Evolutionary conservation across 2,797 vertebrate genomes (phyloP), one percentile per base, ranked within the genome.

Genomic region (Myiotriccus ornatus): DNA sequence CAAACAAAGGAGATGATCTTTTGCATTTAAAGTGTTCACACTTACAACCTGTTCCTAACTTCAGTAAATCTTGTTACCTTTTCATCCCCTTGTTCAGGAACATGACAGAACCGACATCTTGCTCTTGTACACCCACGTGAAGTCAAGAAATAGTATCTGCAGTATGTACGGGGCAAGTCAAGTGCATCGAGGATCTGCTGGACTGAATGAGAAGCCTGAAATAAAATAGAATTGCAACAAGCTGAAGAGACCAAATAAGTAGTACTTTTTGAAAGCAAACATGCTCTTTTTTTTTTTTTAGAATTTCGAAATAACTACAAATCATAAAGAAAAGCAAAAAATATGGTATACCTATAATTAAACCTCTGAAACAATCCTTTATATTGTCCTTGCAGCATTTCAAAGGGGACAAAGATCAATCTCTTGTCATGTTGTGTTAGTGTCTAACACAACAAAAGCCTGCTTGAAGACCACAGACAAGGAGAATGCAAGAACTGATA

Each of bases 121-220:
- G 94, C 79, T 97, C 97, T 98, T 27, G 87, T 71, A 94, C 99
- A 99, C 43, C 97, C 97, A 91, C 96, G 93, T 25, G 98, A 95
- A 22, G 98, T 98, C 90, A 97, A 98, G 97, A 99, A 99, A 97
- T 99, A 98, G 25, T 92, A 97, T 95, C 97, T 97, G 98, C 99
- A 99, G 79, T 99, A 99, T 98, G 98, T 97, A 64, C 68, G 84
- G 14, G 98, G 98, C 84, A 98, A 57, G 25, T 78, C 55, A 60
- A 94, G 87, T 69, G 95, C 93, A n/a, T 97, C 97, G 2, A 98
- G 91, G 34, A 93, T 94, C 82, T 35, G 62, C 60, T 96, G 94
- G 50, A 94, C 85, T 67, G 95, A 92, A 25, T 59, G 87, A 60
- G 84, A 89, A 91, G 64, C 37, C 94, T 92, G 67, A 64, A 95